Conservation (phyloP, 1,140 invertebrate species). For the Penaeus chinensis region DNA sequence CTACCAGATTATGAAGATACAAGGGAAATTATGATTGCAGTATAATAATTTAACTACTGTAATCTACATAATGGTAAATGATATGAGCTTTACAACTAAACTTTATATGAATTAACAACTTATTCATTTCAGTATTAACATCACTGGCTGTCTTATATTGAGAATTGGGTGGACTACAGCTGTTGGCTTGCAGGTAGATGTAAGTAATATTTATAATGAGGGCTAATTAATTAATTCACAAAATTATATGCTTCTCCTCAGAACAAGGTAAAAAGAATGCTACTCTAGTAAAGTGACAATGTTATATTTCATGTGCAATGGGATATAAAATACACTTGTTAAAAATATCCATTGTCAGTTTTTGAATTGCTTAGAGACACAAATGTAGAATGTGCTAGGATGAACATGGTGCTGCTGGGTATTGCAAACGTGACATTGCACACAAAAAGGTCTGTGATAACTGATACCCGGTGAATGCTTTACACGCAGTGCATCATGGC, state of each 20-base stretch:
- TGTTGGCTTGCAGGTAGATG: not conserved
- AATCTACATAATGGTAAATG: constrained; percentile 23
- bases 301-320: not conserved
- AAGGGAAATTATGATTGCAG: constrained; percentile 26
- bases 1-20: not conserved
- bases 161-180: not conserved
- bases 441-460: constrained; percentile 10
- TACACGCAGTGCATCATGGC: constrained; percentile 28
- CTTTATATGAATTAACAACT: constrained; percentile 1
- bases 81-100: constrained; percentile 28
- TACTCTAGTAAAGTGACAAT: constrained; percentile 4
- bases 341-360: constrained; percentile 24
- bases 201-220: not conserved
- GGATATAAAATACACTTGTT: constrained; percentile 21
- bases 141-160: not conserved
- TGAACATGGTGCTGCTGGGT: constrained; percentile 39
- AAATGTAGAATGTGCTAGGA: constrained; percentile 20
- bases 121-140: constrained; percentile 20
- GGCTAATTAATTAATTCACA: constrained; percentile 2
- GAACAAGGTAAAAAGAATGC: constrained; percentile 17
- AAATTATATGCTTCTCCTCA: constrained; percentile 9
- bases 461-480: constrained; percentile 16
- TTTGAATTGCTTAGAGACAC: constrained; percentile 2
- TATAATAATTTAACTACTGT: constrained; percentile 15
- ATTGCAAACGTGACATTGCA: constrained; percentile 11